Percentiles rank a stretch among this genome's conserved stretches.
phyloP scores from a whole-genome alignment of 2,113 vertebrate species.

The Fregata magnificens region DNA sequence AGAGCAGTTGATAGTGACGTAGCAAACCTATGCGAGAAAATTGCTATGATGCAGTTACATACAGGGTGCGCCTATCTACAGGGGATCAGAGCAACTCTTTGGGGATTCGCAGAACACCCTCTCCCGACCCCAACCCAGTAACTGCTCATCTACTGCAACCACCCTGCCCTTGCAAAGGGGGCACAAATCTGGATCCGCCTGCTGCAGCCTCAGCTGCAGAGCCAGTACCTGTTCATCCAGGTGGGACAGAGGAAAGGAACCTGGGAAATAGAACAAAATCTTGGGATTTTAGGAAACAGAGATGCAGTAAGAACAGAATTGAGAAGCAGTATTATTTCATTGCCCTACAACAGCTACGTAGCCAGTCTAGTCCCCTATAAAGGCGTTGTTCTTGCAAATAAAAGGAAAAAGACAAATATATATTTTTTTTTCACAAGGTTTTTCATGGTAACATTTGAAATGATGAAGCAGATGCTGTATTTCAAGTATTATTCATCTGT shows the following conservation, averaged over 20 bases:
- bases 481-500: slow-evolving; percentile 23
- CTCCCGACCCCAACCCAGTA: not conserved
- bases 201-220: not conserved
- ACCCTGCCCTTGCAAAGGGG: not conserved
- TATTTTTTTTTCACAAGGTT: not conserved
- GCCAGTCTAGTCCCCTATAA: not conserved
- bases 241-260: not conserved
- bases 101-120: not conserved
- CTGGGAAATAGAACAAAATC: not conserved
- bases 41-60: not conserved
- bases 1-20: not conserved
- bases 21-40: not conserved
- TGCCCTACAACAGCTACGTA: not conserved
- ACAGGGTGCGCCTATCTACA: too few species aligned
- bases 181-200: not conserved
- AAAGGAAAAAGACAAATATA: not conserved
- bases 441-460: not conserved
- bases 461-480: not conserved
- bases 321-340: not conserved
- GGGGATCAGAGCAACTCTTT: not conserved
- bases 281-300: not conserved
- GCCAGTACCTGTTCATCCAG: not conserved
- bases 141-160: not conserved
- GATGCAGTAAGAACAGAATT: not conserved
- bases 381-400: not conserved